Evolutionary conservation across 1,140 invertebrate species (phyloP), one percentile per base, ranked within the genome.

Genomic region (Apis cerana): DNA sequence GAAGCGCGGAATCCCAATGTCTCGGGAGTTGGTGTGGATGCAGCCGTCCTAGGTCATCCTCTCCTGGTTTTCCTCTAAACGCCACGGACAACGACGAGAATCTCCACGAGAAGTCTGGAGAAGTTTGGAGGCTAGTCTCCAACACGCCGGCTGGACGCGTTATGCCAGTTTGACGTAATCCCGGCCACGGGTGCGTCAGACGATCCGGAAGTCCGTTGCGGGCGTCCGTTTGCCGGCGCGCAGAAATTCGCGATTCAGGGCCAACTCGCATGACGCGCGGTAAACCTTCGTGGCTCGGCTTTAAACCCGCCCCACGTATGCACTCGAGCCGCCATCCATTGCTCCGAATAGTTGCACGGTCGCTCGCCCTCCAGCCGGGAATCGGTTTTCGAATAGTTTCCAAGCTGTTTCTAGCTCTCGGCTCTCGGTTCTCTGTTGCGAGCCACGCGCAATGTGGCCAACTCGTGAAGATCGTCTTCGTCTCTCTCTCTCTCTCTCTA

Each of bases 111-210:
- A 89, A 92, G 86, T 91, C 89, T 84, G 86, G 21, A 56, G 27
- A 76, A 59, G 52, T 62, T 52, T 43, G 43, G 67, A 7, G 48
- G 74, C 58, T 74, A 71, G 78, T 70, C 72, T 74, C 80, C 9
- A 76, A 69, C 59, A 72, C 59, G 15, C 58, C 33, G 21, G 13
- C 74, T 75, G 83, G 87, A 90, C 89, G 68, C 70, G 90, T 90
- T 89, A 90, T 90, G 89, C 87, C 82, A 88, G 89, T 91, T 91
- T 91, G 87, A 91, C 86, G 90, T 90, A 92, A 92, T 92, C 89
- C 89, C 64, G 59, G 78, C 23, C 21, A 48, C 65, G 23, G 74
- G n/a, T 64, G 72, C 50, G 23, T 86, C 85, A 80, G 84, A 77
- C 72, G 75, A 27, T 75, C 62, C 50, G 84, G 84, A 75, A 82